Conservation (phyloP, 1,140 invertebrate species). For the Eumeta japonica region DNA sequence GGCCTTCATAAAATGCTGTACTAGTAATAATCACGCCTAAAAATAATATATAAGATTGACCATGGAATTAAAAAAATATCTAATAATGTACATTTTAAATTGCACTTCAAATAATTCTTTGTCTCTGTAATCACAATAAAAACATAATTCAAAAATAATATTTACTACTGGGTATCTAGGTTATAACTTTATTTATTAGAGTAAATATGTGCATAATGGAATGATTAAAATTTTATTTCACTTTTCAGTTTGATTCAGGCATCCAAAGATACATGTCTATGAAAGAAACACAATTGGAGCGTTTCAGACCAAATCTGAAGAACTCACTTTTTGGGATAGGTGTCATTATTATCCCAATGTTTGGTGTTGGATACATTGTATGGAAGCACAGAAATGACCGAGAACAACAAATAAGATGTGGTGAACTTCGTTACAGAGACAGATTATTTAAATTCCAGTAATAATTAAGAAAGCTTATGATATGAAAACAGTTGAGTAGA, state of each 20-base stretch:
- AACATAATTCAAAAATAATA: too few relatives aligned
- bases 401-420: slow-evolving; percentile 63
- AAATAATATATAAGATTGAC: too few relatives aligned
- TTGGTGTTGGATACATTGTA: slow-evolving; percentile 54
- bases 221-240: slow-evolving; percentile 25
- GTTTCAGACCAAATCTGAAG: slow-evolving; percentile 67
- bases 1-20: too few relatives aligned
- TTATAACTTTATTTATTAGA: neutral
- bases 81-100: too few relatives aligned
- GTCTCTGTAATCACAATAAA: too few relatives aligned
- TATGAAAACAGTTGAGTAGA: slow-evolving; percentile 1
- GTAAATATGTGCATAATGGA: neutral
- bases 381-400: slow-evolving; percentile 54
- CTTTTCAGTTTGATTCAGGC: slow-evolving; percentile 75
- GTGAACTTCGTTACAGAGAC: slow-evolving; percentile 72
- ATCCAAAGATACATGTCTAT: slow-evolving; percentile 70
- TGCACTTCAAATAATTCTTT: too few relatives aligned
- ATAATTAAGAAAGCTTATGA: slow-evolving; percentile 3
- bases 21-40: too few relatives aligned
- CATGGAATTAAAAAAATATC: too few relatives aligned
- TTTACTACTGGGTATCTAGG: too few relatives aligned
- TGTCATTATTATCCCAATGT: slow-evolving; percentile 61
- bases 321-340: slow-evolving; percentile 57
- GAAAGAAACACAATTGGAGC: slow-evolving; percentile 62
- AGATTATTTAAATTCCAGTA: slow-evolving; percentile 48